Conservation (phyloP, 92 coral and sea anemone genomes). For the Nematostella vectensis region DNA sequence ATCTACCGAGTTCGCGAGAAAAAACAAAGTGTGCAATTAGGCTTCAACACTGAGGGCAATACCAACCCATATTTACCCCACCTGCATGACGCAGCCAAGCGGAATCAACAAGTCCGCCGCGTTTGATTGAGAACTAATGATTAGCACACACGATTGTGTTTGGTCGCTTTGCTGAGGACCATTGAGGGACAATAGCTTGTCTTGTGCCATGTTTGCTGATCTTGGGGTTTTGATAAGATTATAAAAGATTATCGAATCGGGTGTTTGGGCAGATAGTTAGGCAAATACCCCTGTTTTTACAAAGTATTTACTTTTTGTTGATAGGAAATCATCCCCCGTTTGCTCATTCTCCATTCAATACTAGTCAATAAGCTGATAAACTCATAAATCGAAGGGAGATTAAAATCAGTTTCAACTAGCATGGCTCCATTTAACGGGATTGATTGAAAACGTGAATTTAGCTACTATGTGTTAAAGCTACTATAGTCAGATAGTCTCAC, state of each 20-base stretch:
- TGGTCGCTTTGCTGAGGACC: not conserved
- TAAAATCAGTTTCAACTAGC: too few relatives aligned
- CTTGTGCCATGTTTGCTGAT: not conserved
- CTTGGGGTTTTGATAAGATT: not conserved
- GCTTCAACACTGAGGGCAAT: not conserved
- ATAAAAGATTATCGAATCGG: not conserved
- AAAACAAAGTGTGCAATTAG: conserved; percentile 8
- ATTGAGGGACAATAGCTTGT: not conserved
- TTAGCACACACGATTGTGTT: not conserved
- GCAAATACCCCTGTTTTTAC: not conserved
- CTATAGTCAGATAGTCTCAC: too few relatives aligned
- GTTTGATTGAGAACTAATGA: not conserved
- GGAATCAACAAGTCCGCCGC: not conserved
- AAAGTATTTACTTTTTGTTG: not conserved
- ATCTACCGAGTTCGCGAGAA: conserved; percentile 7
- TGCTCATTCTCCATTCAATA: not conserved
- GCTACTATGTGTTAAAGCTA: too few relatives aligned
- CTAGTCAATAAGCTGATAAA: too few relatives aligned
- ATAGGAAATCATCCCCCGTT: not conserved
- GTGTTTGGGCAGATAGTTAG: not conserved
- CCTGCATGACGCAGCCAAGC: not conserved
- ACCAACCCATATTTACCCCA: conserved; percentile 3
- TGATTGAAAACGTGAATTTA: too few relatives aligned
- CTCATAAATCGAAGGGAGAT: too few relatives aligned
- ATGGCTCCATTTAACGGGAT: too few relatives aligned